These are phyloP conservation scores for Diachasmimorpha longicaudata DNA, from an alignment of 1,140 invertebrate genomes.

Conservation along the genomic window DNA sequence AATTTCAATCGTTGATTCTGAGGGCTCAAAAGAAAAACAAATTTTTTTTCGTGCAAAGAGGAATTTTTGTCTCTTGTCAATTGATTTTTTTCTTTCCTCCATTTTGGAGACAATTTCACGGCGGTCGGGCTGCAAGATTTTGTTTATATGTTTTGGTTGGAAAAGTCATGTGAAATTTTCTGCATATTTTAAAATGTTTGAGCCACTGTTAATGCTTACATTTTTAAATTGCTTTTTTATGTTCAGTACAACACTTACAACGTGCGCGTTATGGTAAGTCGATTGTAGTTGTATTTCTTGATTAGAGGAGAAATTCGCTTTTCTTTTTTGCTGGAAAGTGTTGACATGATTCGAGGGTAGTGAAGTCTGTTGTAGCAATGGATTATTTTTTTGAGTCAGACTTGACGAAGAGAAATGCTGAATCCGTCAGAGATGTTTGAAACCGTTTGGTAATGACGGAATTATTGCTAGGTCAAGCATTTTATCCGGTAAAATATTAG, in stretches of 20 bases:
- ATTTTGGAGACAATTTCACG: background rate
- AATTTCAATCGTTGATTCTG: no score
- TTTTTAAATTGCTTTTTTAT: constrained; percentile 45
- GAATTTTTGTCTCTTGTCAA: background rate
- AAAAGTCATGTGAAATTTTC: background rate
- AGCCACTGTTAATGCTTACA: constrained; percentile 41
- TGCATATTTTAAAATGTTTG: constrained; percentile 34
- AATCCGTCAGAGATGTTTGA: no score
- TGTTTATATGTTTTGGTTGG: background rate
- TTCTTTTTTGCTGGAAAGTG: no score
- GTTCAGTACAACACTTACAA: constrained; percentile 45
- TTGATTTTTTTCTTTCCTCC: background rate
- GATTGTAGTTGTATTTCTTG: background rate
- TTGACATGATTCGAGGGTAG: no score
- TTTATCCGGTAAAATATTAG: no score
- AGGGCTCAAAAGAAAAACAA: no score
- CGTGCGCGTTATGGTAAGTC: constrained; percentile 41
- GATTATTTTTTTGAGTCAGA: no score
- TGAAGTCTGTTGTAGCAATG: no score
- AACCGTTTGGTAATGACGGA: no score
- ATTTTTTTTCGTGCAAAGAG: no score
- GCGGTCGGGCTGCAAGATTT: background rate
- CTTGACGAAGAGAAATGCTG: no score
- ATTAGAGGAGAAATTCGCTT: background rate
- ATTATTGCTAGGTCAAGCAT: no score